Evolutionary conservation across 2,797 vertebrate species (phyloP), one percentile per base, ranked within the genome.

Genomic region (Gymnoscopelus braueri): DNA sequence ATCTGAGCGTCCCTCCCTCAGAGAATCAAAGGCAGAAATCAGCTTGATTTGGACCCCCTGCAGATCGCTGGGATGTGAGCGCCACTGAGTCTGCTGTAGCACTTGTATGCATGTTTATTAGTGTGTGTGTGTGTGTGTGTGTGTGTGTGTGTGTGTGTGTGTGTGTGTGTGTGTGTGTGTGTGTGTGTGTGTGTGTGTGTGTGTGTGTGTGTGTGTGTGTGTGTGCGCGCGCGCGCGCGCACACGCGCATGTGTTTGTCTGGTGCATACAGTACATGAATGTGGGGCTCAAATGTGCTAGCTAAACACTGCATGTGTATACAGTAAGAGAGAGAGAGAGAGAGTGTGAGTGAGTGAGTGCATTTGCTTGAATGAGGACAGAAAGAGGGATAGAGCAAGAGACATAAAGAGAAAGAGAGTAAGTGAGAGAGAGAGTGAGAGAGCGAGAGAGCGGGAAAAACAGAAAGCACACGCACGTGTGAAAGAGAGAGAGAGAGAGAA

Each of bases 1-100:
- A 95, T 96, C 95, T 93, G 90, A 89, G 94, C 91, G 82, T 9
- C 92, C 93, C 92, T 93, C 92, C 92, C 94, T 94, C 90, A 93
- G 93, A 92, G 95, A 96, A 96, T 96, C 95, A 96, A 96, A 91
- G 78, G 77, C 81, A 83, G 77, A 94, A 94, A 95, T 95, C 92
- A 91, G 94, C 94, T 95, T 94, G 94, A 95, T 96, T 95, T 94
- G 94, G 94, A 93, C 95, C 95, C 39, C 96, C 96, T 58, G 95
- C 95, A 95, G 96, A 88, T 84, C 65, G 35, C 44, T 82, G 73
- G 84, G 81, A 85, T 87, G 82, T 84, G 74, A 44, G 39, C 39
- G 39, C 7, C 39, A 44, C 8, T 7, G 39, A 8, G 7, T 44
- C 39, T 39, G 39, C 39, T 9, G 39, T 8, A 44, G 1, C 39